Percentiles rank a stretch among this genome's conserved stretches.
Evolutionary conservation across 2,797 vertebrate species (phyloP).

Genomic region (Silurus aristotelis): DNA sequence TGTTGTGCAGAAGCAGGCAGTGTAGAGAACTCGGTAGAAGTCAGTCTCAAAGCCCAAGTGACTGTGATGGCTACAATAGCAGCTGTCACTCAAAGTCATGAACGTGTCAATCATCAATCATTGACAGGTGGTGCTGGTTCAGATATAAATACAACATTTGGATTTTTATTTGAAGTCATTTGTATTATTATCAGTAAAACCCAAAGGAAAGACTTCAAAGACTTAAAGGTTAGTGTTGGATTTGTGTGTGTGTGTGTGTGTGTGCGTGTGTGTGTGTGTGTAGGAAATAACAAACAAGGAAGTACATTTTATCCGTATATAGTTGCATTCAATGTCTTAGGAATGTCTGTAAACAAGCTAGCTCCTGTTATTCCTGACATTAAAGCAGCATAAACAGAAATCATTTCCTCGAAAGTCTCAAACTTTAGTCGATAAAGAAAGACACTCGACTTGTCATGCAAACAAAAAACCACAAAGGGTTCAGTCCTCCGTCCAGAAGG

Average conservation of each 20-base stretch:
- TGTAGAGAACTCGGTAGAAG: slow-evolving; percentile 64
- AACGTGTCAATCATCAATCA: slow-evolving; percentile 70
- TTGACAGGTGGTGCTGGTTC: not conserved
- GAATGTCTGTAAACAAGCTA: not conserved
- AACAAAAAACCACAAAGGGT: not conserved
- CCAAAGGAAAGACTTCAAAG: not conserved
- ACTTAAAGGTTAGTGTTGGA: not conserved
- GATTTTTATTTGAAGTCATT: not conserved
- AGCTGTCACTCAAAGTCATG: slow-evolving; percentile 69
- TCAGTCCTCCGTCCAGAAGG: not conserved
- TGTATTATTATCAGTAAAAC: not conserved
- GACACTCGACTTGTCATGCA: not conserved
- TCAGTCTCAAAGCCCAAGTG: slow-evolving; percentile 48
- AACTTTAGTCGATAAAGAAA: not conserved
- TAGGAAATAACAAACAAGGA: not conserved
- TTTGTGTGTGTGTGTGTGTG: not conserved
- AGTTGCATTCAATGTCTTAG: not conserved
- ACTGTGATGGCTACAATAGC: slow-evolving; percentile 61
- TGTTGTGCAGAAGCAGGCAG: slow-evolving; percentile 53
- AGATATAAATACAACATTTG: not conserved
- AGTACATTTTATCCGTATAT: not conserved
- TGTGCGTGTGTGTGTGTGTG: not conserved
- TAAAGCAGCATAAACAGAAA: not conserved
- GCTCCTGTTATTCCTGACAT: not conserved
- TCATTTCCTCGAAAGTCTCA: too few relatives aligned